These are phyloP conservation scores for Falco novaeseelandiae DNA, from an alignment of 2,797 vertebrate genomes.

Conservation along the genomic window DNA sequence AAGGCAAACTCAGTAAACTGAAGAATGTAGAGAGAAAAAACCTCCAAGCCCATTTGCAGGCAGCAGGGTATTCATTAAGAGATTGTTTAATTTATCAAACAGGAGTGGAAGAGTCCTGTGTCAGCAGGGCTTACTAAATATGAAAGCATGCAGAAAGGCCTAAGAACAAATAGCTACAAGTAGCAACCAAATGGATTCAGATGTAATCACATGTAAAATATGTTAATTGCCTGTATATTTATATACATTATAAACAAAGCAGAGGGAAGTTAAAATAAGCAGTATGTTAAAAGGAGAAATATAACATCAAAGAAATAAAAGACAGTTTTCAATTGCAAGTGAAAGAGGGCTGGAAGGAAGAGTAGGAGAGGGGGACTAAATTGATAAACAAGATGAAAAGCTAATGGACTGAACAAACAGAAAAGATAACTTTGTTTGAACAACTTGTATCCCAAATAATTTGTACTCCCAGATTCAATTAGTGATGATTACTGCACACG, in stretches of 20 bases:
- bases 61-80: not conserved
- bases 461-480: not conserved
- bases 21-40: not conserved
- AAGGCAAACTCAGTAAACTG: not conserved
- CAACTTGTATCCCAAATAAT: not conserved
- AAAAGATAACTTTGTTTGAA: not conserved
- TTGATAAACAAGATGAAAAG: not conserved
- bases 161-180: not conserved
- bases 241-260: not conserved
- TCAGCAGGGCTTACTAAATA: not conserved
- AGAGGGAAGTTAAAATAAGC: not conserved
- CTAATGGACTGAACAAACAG: not conserved
- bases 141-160: not conserved
- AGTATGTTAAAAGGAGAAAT: not conserved
- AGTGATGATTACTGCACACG: not conserved
- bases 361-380: not conserved
- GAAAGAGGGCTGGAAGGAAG: not conserved
- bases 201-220: not conserved
- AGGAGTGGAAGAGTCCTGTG: not conserved
- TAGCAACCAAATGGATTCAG: not conserved
- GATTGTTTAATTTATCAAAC: not conserved
- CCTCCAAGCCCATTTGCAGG: not conserved
- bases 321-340: not conserved
- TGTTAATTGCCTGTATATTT: not conserved
- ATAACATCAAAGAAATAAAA: not conserved